Base-by-base conservation (phyloP, 2,888 invertebrate genomes). In the Druceiella hillmani region DNA sequence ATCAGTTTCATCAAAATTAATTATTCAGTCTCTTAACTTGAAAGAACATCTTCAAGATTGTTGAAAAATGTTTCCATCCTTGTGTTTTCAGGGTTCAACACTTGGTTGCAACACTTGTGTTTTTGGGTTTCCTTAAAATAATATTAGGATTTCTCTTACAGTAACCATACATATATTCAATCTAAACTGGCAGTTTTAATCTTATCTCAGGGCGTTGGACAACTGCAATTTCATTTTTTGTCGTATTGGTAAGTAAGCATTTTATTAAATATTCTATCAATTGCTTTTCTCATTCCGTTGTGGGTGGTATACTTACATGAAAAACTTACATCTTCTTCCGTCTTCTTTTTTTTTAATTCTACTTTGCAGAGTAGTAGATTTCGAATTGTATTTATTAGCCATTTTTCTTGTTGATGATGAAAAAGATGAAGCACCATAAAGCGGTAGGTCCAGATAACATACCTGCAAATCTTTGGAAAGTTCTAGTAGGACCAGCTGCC, bases 1-100 rank as follows among this genome's bases (percentile, higher is more conserved):
- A 26, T 26, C 36, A 15, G 36, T 30, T 30, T 36, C 36, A 30
- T 36, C 28, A 16, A 36, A 36, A 30, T 36, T 29, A 30, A 10
- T 22, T 22, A 34, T 34, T 16, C 25, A 6, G 26, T 34, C 17
- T 15, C 25, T 26, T 26, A 24, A 10, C 33, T 22, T 33, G 22
- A 2, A 4, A 33, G 24, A 22, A 22, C 22, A 22, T 22, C 22
- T 22, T 22, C 22, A 7, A 22, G n/a, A 22, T 35, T 36, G 17
- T 36, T 36, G 29, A 28, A 36, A 36, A 36, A 36, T 10, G 28
- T 29, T 36, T 36, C 28, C 17, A 36, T 22, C 4, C 28, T 29
- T 28, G 17, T 28, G 28, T 36, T 36, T n/a, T 36, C 29, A 29
- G 29, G 29, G 3, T 27, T 4, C 27, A 36, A 36, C 20, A 29